Conservation (phyloP, 2,888 invertebrate genomes). For the Uropetala carovei region DNA sequence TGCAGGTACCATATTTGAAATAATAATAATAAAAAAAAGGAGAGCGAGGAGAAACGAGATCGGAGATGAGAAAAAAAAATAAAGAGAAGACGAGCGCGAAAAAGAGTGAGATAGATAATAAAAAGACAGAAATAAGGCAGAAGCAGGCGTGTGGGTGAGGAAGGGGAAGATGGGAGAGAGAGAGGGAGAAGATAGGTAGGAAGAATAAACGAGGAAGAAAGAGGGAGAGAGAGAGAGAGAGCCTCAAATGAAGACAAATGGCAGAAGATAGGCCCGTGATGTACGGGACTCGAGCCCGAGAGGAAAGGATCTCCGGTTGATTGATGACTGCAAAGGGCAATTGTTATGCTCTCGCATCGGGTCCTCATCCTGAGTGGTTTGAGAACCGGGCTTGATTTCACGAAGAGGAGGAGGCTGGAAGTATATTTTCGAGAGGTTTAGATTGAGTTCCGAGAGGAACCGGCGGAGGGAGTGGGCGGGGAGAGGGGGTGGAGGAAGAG, state of each 20-base stretch:
- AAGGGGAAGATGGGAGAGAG: not conserved
- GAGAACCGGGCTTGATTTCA: conserved; percentile 20
- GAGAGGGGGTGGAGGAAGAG: not conserved
- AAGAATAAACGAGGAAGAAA: not conserved
- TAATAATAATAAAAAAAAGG: too few species aligned
- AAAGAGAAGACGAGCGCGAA: not conserved
- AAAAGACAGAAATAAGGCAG: not conserved
- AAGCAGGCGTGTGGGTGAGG: not conserved
- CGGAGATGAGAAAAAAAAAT: too few species aligned
- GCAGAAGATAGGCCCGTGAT: conserved; percentile 6
- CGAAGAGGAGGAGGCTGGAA: conserved; percentile 5
- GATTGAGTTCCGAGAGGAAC: not conserved
- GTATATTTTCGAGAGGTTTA: conserved; percentile 11
- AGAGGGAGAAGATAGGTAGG: too few species aligned
- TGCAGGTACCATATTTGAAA: too few species aligned
- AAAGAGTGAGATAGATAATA: not conserved
- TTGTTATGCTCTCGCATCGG: conserved; percentile 52
- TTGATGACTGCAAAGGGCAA: conserved; percentile 56
- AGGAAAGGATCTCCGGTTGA: conserved; percentile 29
- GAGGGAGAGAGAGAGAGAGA: not conserved
- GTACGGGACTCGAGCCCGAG: not conserved
- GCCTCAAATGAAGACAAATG: conserved; percentile 61
- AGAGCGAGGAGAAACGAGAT: too few species aligned
- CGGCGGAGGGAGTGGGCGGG: not conserved
- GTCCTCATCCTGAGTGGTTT: not conserved